Percentiles rank a stretch among this genome's conserved stretches.
Evolutionary conservation across 1,140 invertebrate genomes (phyloP).

Genomic region (Drosophila pseudoobscura): DNA sequence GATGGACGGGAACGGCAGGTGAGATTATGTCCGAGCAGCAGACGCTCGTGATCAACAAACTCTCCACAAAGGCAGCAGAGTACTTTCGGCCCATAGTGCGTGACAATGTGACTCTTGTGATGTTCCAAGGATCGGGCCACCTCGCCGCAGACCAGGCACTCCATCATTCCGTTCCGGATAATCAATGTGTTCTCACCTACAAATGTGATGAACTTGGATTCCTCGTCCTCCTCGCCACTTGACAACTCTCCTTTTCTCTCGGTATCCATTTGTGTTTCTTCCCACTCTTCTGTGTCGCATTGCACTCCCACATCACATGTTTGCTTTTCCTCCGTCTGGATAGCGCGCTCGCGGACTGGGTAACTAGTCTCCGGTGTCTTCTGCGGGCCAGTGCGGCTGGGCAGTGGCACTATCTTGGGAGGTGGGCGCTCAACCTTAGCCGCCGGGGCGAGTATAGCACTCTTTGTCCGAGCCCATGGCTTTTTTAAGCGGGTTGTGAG

Average conservation of each 20-base stretch:
- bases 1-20: conserved; percentile 11
- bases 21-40: conserved; percentile 36
- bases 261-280: neutral
- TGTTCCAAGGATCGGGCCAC: conserved; percentile 23
- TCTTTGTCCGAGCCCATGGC: no score
- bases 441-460: no score
- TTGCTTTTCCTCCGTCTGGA: no score
- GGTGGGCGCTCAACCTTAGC: no score
- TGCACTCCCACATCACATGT: neutral
- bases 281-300: neutral
- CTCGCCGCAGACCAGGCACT: conserved; percentile 63
- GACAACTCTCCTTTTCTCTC: neutral
- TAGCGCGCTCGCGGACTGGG: no score
- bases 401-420: no score
- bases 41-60: conserved; percentile 14
- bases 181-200: conserved; percentile 45
- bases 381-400: no score
- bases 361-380: no score
- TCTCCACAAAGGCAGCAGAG: conserved; percentile 57
- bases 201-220: conserved; percentile 29
- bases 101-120: conserved; percentile 49
- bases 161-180: conserved; percentile 59
- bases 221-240: neutral
- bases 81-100: conserved; percentile 42
- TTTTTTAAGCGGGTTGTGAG: no score